These are phyloP conservation scores for Typhlichthys subterraneus DNA, from an alignment of 2,797 vertebrate genomes.

Conservation along the genomic window DNA sequence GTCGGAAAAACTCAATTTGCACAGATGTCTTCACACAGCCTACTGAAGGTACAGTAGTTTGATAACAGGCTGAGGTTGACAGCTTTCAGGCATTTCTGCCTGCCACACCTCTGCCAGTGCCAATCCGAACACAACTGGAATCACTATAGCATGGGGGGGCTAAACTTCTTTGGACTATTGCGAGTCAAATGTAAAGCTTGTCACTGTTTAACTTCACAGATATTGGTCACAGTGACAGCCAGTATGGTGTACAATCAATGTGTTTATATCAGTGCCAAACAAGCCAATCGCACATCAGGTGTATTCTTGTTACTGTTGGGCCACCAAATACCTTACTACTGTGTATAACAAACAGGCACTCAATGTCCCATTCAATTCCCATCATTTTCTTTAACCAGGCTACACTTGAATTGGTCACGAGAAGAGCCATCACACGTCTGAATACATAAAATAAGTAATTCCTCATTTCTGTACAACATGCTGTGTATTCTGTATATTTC, in stretches of 20 bases:
- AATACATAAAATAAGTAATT: too few species aligned
- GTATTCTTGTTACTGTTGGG: constrained; percentile 13
- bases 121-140: constrained; percentile 8
- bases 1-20: constrained; percentile 5
- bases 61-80: too few species aligned
- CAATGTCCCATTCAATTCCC: too few species aligned
- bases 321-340: neutral
- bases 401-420: too few species aligned
- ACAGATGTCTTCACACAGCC: constrained; percentile 46
- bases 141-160: constrained; percentile 21
- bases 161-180: neutral
- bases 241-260: constrained; percentile 41
- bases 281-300: constrained; percentile 11
- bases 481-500: too few species aligned
- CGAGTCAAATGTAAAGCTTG: constrained; percentile 9
- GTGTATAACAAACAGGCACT: constrained; percentile 15
- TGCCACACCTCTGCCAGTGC: too few species aligned
- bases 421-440: too few species aligned
- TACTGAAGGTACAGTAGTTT: constrained; percentile 10
- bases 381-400: too few species aligned
- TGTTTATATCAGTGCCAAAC: constrained; percentile 23
- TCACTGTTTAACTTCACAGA: constrained; percentile 28
- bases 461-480: too few species aligned
- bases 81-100: too few species aligned
- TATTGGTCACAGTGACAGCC: constrained; percentile 18